A percentile compares a stretch with the other conserved stretches of the same genome.
phyloP scores from a whole-genome alignment of 2,113 vertebrate genomes.

The Brevimyrus niger region DNA sequence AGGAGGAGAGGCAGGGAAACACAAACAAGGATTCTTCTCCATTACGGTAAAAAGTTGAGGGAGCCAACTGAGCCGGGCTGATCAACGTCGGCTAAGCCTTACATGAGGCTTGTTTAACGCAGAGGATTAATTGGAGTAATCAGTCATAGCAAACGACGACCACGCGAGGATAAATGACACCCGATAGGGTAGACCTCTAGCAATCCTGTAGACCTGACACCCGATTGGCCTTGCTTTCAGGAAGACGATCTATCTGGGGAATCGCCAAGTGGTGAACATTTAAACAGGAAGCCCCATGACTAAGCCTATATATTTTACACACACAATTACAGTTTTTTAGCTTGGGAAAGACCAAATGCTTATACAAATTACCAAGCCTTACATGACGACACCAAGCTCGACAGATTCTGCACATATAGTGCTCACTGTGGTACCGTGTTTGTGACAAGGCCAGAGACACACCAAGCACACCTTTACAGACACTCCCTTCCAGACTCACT shows the following conservation, averaged over 20 bases:
- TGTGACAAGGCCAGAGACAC: neutral
- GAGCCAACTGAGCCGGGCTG: neutral
- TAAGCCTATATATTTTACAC: neutral
- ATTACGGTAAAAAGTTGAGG: neutral
- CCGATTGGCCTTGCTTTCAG: neutral
- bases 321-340: neutral
- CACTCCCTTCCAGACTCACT: slow-evolving; percentile 28
- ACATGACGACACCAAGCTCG: neutral
- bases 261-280: neutral
- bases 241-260: neutral
- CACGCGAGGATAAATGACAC: neutral
- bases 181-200: neutral
- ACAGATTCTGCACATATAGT: neutral
- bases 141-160: neutral
- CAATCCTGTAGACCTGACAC: neutral
- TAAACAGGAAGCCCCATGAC: neutral
- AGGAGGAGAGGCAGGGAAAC: slow-evolving; percentile 3
- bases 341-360: neutral
- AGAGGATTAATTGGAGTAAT: neutral
- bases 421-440: neutral
- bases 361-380: neutral
- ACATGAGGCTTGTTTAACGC: neutral
- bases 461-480: slow-evolving; percentile 46
- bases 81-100: neutral
- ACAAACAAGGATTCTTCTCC: slow-evolving; percentile 15